Base-by-base conservation (phyloP, 1,140 invertebrate species). In the Drosophila repleta region DNA sequence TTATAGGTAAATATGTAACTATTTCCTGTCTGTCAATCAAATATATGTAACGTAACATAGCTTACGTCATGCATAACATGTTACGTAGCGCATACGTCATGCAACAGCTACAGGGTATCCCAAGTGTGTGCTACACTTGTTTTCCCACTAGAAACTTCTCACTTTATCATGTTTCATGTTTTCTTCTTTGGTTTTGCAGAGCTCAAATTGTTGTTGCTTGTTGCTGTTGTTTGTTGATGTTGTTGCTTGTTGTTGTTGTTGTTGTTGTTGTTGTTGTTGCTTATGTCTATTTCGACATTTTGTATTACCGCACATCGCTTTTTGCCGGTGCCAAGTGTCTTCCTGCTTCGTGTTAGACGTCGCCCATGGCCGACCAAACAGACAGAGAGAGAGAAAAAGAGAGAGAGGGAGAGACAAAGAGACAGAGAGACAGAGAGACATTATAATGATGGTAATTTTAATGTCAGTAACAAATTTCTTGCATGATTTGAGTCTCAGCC, bases 381-480 rank as follows among this genome's bases (percentile, higher is more conserved):
- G 10, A 21, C 10, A 46, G n/a, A 45, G 7, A 18, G 46, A 15
- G 18, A 29, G 35, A 29, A 1, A 35, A 11, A 11, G 41, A 45
- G 4, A 29, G 10, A 39, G 24, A 26, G 11, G 43, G 39, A n/a
- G 49, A 53, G 39, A 35, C 4, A 17, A 39, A 10, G 35, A 4
- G 26, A 29, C 6, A 51, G 39, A 41, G 39, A 39, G 20, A 35
- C 48, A 87, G 82, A 87, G 15, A 39, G 82, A 87, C 82, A 87
- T 78, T 87, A 82, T 87, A 87, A 87, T 87, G 82, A 87, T 87
- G 82, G 82, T 87, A 87, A 87, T 87, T 87, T 87, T 79, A 66
- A 79, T 87, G 82, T 87, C 82, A 87, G 82, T 87, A 87, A 87
- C 82, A 87, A 87, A 87, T 87, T 87, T 87, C 82, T 87, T 82